Evolutionary conservation across 2,113 vertebrate species (phyloP).

Genomic region (Engystomops pustulosus): DNA sequence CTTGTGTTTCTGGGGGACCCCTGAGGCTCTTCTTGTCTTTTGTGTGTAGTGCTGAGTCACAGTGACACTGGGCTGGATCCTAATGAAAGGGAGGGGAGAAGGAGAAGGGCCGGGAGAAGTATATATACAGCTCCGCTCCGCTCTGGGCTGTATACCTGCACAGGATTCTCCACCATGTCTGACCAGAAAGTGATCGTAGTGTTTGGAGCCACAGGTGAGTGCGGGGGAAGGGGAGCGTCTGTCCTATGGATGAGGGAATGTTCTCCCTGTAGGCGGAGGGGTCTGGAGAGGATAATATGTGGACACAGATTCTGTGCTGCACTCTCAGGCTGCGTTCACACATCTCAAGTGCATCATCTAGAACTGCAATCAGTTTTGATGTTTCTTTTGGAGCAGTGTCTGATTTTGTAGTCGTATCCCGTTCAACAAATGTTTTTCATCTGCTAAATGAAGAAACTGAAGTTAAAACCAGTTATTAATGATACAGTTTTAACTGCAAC

Average conservation of each 20-base stretch:
- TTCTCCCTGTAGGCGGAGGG: too few species aligned
- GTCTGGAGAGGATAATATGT: too few species aligned
- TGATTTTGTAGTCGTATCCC: too few species aligned
- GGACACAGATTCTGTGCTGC: too few species aligned
- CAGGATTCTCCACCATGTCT: conserved; percentile 53
- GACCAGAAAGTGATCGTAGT: conserved; percentile 63
- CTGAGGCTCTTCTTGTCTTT: background rate
- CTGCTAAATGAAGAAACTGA: too few species aligned
- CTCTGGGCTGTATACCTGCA: background rate
- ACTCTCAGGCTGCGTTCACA: too few species aligned
- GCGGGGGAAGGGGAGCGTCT: background rate
- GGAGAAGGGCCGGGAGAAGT: background rate
- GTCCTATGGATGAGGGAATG: background rate
- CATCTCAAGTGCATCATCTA: too few species aligned
- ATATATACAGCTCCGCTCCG: background rate
- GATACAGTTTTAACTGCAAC: too few species aligned
- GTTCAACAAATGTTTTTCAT: too few species aligned
- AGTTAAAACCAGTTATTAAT: too few species aligned
- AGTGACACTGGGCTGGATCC: background rate
- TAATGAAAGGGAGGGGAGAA: background rate
- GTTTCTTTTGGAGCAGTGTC: too few species aligned
- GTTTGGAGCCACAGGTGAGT: conserved; percentile 52
- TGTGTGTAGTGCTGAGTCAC: conserved; percentile 36
- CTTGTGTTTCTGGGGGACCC: background rate
- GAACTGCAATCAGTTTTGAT: too few species aligned